These are phyloP conservation scores for Coccyzus lansbergi DNA, from an alignment of 2,797 vertebrate genomes.

Conservation along the genomic window DNA sequence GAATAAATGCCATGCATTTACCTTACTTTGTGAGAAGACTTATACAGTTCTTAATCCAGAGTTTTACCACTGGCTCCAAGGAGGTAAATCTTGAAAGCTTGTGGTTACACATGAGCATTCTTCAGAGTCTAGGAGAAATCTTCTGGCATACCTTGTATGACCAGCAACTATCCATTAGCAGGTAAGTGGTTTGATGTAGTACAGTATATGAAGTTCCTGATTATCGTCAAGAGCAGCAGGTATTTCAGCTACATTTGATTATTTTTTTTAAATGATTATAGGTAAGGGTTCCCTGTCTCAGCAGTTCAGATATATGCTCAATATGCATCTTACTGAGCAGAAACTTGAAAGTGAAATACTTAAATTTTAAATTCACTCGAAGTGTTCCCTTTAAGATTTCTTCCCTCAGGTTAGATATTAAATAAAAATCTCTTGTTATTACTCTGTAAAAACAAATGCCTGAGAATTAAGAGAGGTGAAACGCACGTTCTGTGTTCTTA, in stretches of 20 bases:
- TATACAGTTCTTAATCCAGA: not conserved
- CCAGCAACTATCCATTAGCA: not conserved
- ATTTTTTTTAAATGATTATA: not conserved
- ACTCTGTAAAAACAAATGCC: not conserved
- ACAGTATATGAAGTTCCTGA: not conserved
- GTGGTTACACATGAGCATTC: not conserved
- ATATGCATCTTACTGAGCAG: not conserved
- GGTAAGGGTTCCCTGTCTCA: not conserved
- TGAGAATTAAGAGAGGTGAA: not conserved
- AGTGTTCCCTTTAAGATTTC: slow-evolving; percentile 19
- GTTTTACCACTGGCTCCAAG: not conserved
- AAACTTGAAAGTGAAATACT: slow-evolving; percentile 16
- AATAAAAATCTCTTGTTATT: not conserved
- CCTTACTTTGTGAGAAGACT: not conserved
- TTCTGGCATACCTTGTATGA: not conserved
- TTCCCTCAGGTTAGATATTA: not conserved
- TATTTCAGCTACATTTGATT: not conserved
- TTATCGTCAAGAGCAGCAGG: not conserved
- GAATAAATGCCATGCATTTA: not conserved
- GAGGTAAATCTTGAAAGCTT: not conserved
- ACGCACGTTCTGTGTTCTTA: not conserved
- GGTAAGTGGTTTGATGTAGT: not conserved
- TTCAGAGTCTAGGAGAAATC: not conserved
- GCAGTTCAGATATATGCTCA: not conserved
- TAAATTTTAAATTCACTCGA: not conserved